Conservation (phyloP, 2,888 invertebrate species). For the Dryobota labecula region DNA sequence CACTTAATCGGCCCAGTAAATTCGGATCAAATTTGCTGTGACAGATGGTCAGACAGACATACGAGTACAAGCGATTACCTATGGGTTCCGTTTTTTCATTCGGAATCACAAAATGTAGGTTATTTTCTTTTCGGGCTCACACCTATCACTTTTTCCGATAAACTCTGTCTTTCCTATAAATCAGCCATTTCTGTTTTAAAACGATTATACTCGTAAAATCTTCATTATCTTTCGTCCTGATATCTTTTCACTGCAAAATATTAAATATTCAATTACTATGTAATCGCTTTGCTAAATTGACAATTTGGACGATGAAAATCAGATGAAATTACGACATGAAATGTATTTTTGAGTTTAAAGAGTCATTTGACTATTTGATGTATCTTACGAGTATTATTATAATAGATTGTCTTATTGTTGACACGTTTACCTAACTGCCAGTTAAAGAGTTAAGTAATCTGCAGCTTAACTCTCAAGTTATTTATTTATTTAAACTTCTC, state of each 20-base stretch:
- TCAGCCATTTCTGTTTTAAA: constrained; percentile 27
- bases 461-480: no score
- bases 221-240: constrained; percentile 18
- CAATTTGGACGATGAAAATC: constrained; percentile 26
- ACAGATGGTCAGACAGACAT: no score
- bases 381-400: not conserved
- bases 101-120: no score
- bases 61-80: no score
- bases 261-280: constrained; percentile 39
- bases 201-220: constrained; percentile 28
- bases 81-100: no score
- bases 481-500: no score
- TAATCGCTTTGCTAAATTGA: constrained; percentile 29
- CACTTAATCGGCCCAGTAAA: no score
- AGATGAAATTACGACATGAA: constrained; percentile 3
- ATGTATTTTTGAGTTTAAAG: not conserved
- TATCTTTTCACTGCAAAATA: constrained; percentile 42
- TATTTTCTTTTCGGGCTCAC: no score
- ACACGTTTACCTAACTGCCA: not conserved
- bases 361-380: not conserved
- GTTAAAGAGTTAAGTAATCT: no score
- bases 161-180: constrained; percentile 29
- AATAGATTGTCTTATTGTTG: not conserved
- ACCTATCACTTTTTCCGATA: not conserved
- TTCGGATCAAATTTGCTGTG: no score